Evolutionary conservation across 2,797 vertebrate genomes (phyloP), one percentile per base, ranked within the genome.

Genomic region (Picus viridis): DNA sequence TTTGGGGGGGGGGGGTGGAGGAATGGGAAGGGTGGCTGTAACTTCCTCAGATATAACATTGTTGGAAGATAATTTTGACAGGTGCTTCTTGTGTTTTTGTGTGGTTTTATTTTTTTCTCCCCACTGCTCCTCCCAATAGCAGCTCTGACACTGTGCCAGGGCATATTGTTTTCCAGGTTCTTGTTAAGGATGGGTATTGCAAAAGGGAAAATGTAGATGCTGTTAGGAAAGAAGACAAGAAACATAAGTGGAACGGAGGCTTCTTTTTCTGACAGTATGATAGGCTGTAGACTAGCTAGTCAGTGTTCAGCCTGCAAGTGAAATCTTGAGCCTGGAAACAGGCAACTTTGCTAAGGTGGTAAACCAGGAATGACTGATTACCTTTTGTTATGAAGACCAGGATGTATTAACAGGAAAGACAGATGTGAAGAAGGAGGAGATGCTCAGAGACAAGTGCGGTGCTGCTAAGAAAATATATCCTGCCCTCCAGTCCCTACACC

Each of bases 41-140:
- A 45, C 29, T 81, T 91, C 16, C 49, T 76, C 41, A 69, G 47
- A 34, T 76, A 56, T 51, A 45, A 34, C 17, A 12, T 65, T 85
- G 45, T 32, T 29, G 62, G 47, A 91, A 24, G 58, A 71, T 94
- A 78, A 86, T 84, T 86, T 92, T 84, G 80, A 85, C 61, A 94
- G 32, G 9, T 81, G 10, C 43, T 18, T 83, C 51, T 81, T 89
- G 45, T 45, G 19, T 16, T 43, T 43, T 43, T 43, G 41, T 43
- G 41, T 16, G 41, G 16, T 16, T 39, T 71, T 74, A 39, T 7
- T 17, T 16, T 13, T 14, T 18, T 6, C 18, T 9, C 36, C 32
- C 4, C 1, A 30, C 17, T 4, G 9, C 32, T 68, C 14, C n/a
- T 85, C 57, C 32, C 39, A 78, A 71, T 71, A 79, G 57, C 59